These are phyloP conservation scores for Platorchestia sp. DNA, from an alignment of 1,140 invertebrate species.

Conservation along the genomic window DNA sequence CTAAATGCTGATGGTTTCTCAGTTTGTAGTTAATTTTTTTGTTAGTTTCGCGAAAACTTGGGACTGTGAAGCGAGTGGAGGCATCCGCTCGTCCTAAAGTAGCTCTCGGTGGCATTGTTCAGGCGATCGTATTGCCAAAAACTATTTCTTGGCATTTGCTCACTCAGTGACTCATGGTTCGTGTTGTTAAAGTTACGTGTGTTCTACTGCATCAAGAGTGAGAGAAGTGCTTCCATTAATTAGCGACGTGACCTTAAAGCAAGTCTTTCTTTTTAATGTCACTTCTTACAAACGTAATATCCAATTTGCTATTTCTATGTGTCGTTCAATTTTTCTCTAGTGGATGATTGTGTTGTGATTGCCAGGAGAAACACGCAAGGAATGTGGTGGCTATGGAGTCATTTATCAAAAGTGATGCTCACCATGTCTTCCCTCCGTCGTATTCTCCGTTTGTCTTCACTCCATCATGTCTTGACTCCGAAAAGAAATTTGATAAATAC, in stretches of 20 bases:
- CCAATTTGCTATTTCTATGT: not conserved
- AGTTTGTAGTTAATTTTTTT: not conserved
- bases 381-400: not conserved
- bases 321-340: not conserved
- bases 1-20: not conserved
- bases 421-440: not conserved
- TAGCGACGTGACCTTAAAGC: not conserved
- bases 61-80: not conserved
- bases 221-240: not conserved
- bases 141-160: not conserved
- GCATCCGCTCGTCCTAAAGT: not conserved
- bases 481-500: no score
- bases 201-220: not conserved
- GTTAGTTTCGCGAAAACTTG: not conserved
- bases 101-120: slow-evolving; percentile 1
- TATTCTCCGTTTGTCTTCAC: no score
- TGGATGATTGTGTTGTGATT: not conserved
- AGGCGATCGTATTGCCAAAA: slow-evolving; percentile 38
- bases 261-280: not conserved
- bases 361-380: not conserved
- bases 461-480: no score
- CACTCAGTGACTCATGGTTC: slow-evolving; percentile 21
- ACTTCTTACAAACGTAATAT: not conserved
- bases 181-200: not conserved
- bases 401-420: not conserved